These are phyloP conservation scores for Macropus fuliginosus DNA, from an alignment of 2,797 vertebrate genomes.

Conservation along the genomic window DNA sequence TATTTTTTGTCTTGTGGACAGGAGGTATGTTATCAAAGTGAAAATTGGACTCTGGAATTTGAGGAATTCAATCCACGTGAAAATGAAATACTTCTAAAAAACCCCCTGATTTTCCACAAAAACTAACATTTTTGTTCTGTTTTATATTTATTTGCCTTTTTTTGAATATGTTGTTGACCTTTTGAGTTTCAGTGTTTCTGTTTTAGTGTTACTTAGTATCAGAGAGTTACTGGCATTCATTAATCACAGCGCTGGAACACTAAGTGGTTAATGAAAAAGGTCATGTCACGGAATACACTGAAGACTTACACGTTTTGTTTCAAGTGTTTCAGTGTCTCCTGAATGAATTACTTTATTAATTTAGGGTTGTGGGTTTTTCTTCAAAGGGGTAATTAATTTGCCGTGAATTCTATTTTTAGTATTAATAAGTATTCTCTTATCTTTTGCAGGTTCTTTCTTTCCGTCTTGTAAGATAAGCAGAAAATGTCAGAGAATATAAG, in stretches of 20 bases:
- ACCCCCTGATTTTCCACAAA: no score
- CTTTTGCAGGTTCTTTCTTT: conserved; percentile 76
- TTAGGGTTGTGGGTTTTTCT: conserved; percentile 6
- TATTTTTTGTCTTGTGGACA: neutral
- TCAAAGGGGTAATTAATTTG: conserved; percentile 44
- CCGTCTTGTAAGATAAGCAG: conserved; percentile 63
- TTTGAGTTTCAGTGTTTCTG: conserved; percentile 20
- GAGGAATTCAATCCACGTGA: neutral
- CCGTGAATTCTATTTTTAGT: neutral
- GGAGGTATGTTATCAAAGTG: neutral
- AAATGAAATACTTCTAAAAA: neutral
- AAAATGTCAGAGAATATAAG: conserved; percentile 91
- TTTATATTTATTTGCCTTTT: neutral
- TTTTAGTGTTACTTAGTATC: conserved; percentile 42
- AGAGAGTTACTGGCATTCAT: conserved; percentile 11
- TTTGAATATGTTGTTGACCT: neutral
- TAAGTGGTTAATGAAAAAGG: neutral
- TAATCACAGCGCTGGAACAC: neutral
- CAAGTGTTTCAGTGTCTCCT: conserved; percentile 22
- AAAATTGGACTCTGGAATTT: neutral
- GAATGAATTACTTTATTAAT: conserved; percentile 45
- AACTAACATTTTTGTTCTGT: neutral
- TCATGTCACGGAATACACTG: conserved; percentile 10
- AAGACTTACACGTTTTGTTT: conserved; percentile 15
- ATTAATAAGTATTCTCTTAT: conserved; percentile 66